Evolutionary conservation across 2,113 vertebrate genomes (phyloP).

Genomic region (Anoura caudifer): DNA sequence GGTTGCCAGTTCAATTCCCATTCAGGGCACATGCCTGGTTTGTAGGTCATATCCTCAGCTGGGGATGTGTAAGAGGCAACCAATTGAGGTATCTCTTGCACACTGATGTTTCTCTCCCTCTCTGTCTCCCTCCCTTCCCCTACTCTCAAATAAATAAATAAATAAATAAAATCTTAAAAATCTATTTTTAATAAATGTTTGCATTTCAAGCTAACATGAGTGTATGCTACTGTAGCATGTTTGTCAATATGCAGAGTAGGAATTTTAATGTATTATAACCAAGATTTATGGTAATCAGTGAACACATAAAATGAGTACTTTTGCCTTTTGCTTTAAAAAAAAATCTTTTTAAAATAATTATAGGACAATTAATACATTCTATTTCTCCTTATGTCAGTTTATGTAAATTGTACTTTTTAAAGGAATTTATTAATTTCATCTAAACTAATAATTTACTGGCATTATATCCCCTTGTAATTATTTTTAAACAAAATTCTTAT

Average conservation of each 20-base stretch:
- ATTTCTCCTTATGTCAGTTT: not conserved
- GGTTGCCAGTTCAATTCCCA: too few species aligned
- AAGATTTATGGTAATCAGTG: not conserved
- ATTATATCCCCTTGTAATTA: not conserved
- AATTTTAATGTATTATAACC: not conserved
- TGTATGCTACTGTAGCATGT: not conserved
- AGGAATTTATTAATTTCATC: not conserved
- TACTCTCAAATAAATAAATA: too few species aligned
- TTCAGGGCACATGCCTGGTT: too few species aligned
- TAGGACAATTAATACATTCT: not conserved
- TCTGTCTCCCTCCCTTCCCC: too few species aligned
- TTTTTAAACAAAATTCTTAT: not conserved
- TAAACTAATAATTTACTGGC: not conserved
- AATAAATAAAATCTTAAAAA: too few species aligned
- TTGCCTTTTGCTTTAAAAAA: not conserved
- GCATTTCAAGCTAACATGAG: not conserved
- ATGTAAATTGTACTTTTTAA: not conserved
- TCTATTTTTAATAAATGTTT: not conserved
- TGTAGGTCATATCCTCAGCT: too few species aligned
- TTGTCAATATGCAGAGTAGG: not conserved
- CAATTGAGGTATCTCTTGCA: too few species aligned
- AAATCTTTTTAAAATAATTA: not conserved
- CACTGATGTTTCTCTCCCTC: too few species aligned
- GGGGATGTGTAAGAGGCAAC: too few species aligned
- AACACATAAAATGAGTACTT: not conserved